A percentile compares a stretch with the other conserved stretches of the same genome.
These are phyloP conservation scores for Stenopsyche tienmushanensis DNA, from an alignment of 1,140 invertebrate species.

Conservation along the genomic window DNA sequence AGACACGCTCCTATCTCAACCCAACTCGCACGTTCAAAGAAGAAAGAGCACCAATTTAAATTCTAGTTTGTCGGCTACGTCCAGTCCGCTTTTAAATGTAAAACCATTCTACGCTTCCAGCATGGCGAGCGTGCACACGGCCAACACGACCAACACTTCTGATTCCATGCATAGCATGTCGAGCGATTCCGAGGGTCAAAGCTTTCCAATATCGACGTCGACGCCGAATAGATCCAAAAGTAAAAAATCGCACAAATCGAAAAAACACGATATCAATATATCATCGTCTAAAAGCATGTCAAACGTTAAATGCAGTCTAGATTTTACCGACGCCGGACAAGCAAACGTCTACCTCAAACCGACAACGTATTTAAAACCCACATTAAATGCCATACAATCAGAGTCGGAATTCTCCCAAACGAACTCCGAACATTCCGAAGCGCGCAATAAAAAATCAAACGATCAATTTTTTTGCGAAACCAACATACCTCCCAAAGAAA, in stretches of 20 bases:
- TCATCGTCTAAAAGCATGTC: slow-evolving; percentile 60
- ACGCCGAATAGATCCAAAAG: slow-evolving; percentile 56
- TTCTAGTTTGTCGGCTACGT: slow-evolving; percentile 63
- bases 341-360: slow-evolving; percentile 47
- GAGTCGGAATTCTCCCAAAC: slow-evolving; percentile 36
- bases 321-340: slow-evolving; percentile 51
- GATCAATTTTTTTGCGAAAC: slow-evolving; percentile 39
- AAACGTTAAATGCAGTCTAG: slow-evolving; percentile 53
- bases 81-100: slow-evolving; percentile 64
- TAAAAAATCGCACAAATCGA: slow-evolving; percentile 45
- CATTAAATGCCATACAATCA: slow-evolving; percentile 43
- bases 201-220: slow-evolving; percentile 51
- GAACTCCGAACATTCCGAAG: slow-evolving; percentile 45
- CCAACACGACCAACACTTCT: slow-evolving; percentile 52
- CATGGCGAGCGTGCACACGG: slow-evolving; percentile 61
- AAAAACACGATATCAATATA: slow-evolving; percentile 46
- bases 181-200: slow-evolving; percentile 62
- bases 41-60: slow-evolving; percentile 54
- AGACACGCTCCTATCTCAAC: slow-evolving; percentile 65
- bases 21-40: slow-evolving; percentile 56
- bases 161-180: slow-evolving; percentile 64
- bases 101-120: slow-evolving; percentile 61
- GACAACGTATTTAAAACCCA: slow-evolving; percentile 50
- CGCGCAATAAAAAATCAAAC: slow-evolving; percentile 4
- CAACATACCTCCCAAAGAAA: slow-evolving; percentile 4